Percentiles rank a stretch among this genome's conserved stretches.
Conservation (phyloP, 2,888 invertebrate genomes). For the Slavum lentiscoides region DNA sequence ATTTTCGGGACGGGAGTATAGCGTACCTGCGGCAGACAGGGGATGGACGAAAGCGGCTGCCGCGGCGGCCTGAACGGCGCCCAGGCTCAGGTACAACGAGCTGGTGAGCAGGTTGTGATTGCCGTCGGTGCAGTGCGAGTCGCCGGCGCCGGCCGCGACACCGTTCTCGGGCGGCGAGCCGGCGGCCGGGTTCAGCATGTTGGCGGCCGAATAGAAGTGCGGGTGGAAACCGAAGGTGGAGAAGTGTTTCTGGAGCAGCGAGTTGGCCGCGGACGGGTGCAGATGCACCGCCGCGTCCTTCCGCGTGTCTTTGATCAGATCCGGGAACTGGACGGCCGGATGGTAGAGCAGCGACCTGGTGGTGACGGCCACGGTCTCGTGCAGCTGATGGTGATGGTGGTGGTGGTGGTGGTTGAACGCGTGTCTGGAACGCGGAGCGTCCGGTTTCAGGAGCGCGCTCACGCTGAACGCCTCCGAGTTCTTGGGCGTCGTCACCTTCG, state of each 20-base stretch:
- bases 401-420: conserved; percentile 16
- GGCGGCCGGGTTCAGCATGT: conserved; percentile 18
- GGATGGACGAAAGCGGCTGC: conserved; percentile 60
- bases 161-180: conserved; percentile 9
- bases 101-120: conserved; percentile 62
- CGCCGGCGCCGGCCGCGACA: neutral
- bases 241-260: conserved; percentile 61
- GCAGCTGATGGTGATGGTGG: conserved; percentile 54
- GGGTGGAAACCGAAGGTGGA: conserved; percentile 65
- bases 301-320: conserved; percentile 60
- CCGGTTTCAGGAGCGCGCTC: conserved; percentile 78
- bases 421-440: conserved; percentile 63
- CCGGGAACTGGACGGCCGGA: conserved; percentile 68
- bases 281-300: conserved; percentile 40
- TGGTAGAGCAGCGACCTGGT: conserved; percentile 69
- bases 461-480: conserved; percentile 84
- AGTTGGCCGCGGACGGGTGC: conserved; percentile 56
- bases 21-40: conserved; percentile 46
- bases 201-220: conserved; percentile 49
- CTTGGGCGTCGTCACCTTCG: conserved; percentile 60
- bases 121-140: conserved; percentile 55
- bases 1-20: no score
- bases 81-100: conserved; percentile 67
- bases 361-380: conserved; percentile 59
- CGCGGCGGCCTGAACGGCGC: conserved; percentile 68